Evolutionary conservation across 2,797 vertebrate genomes (phyloP).

Genomic region (Lagorchestes hirsutus): DNA sequence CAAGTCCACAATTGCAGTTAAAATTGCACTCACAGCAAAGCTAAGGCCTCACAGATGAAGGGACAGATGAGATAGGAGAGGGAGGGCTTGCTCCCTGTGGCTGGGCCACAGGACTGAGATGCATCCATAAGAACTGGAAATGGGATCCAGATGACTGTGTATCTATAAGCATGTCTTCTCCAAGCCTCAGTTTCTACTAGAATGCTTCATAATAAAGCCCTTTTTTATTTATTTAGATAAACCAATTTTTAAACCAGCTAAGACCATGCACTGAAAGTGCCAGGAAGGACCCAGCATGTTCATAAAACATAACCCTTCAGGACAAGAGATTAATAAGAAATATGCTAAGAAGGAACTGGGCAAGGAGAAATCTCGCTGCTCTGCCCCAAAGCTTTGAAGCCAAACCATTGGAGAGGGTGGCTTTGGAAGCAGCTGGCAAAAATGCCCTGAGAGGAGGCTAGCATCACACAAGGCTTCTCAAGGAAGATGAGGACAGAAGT

Average conservation of each 20-base stretch:
- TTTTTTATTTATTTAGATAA: neutral
- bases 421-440: neutral
- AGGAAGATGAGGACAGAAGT: neutral
- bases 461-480: neutral
- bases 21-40: neutral
- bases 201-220: neutral
- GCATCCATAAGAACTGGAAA: neutral
- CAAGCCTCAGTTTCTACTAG: neutral
- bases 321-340: neutral
- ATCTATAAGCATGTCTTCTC: neutral
- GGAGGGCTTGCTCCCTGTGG: neutral
- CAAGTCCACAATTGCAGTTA: neutral
- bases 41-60: neutral
- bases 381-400: neutral
- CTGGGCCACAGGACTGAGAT: neutral
- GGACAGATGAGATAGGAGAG: neutral
- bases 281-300: neutral
- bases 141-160: neutral
- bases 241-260: neutral
- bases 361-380: neutral
- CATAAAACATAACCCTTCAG: neutral
- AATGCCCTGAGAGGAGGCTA: neutral
- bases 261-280: neutral
- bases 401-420: neutral
- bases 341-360: neutral